phyloP scores from a whole-genome alignment of 2,113 vertebrate species.

The Amazona vittata region DNA sequence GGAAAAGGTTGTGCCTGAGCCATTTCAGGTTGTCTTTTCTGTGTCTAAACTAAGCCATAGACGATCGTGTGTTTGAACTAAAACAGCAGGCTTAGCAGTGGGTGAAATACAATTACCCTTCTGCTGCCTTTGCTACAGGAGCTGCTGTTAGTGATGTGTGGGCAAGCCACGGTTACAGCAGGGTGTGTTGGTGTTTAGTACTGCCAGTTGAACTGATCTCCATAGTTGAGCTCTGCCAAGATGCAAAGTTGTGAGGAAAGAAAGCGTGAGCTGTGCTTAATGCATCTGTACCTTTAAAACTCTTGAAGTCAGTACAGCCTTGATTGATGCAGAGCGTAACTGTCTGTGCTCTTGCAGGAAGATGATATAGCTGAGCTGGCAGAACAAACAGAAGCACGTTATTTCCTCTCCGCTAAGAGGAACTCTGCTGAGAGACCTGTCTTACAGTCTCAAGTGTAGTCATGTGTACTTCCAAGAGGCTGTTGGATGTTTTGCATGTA shows the following conservation, averaged over 20 bases:
- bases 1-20: not conserved
- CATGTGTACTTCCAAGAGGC: not conserved
- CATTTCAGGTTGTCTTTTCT: not conserved
- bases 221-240: not conserved
- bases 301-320: not conserved
- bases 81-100: not conserved
- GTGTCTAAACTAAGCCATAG: not conserved
- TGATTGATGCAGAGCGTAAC: not conserved
- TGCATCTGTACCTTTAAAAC: not conserved
- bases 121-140: not conserved
- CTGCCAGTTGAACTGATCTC: not conserved
- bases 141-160: not conserved
- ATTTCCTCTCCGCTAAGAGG: not conserved
- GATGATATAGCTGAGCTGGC: not conserved
- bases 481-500: not conserved
- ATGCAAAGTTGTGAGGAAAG: not conserved
- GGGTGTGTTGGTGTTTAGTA: not conserved
- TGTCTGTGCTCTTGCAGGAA: not conserved
- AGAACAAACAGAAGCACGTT: accelerated
- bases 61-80: not conserved
- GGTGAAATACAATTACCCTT: not conserved
- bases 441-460: not conserved
- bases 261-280: not conserved
- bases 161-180: not conserved
- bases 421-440: not conserved